phyloP scores from a whole-genome alignment of 2,888 invertebrate species.

The Xestia xanthographa region DNA sequence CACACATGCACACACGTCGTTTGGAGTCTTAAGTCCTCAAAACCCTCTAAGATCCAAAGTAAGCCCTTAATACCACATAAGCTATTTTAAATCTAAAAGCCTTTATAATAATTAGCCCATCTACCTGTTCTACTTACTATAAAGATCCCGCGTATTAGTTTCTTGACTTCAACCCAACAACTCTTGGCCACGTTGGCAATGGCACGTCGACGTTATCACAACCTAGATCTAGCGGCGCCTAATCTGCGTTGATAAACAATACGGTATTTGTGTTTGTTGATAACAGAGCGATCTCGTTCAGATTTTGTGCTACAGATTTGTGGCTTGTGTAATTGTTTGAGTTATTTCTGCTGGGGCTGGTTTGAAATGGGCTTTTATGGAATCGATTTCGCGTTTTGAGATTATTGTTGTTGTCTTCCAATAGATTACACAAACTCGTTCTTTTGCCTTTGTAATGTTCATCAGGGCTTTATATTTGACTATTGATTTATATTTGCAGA shows the following conservation, averaged over 20 bases:
- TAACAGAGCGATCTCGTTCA: conserved; percentile 60
- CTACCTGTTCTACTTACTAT: conserved; percentile 25
- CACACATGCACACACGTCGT: not conserved
- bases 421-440: not conserved
- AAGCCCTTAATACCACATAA: not conserved
- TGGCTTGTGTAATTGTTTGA: conserved; percentile 43
- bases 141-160: conserved; percentile 15
- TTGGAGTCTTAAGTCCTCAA: not conserved
- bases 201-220: conserved; percentile 61
- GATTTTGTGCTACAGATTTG: conserved; percentile 54
- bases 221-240: conserved; percentile 65
- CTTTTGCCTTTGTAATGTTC: not conserved
- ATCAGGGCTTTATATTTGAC: not conserved
- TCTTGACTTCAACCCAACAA: conserved; percentile 38
- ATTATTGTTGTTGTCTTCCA: not conserved
- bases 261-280: conserved; percentile 60
- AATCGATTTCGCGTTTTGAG: not conserved
- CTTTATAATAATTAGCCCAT: conserved; percentile 3
- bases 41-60: not conserved
- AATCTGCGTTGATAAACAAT: conserved; percentile 67
- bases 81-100: not conserved
- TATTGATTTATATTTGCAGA: not conserved
- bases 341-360: conserved; percentile 4
- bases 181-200: conserved; percentile 46
- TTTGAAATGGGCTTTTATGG: conserved; percentile 12